A percentile compares a stretch with the other conserved stretches of the same genome.
phyloP scores from a whole-genome alignment of 2,797 vertebrate species.

The Harpagifer antarcticus region DNA sequence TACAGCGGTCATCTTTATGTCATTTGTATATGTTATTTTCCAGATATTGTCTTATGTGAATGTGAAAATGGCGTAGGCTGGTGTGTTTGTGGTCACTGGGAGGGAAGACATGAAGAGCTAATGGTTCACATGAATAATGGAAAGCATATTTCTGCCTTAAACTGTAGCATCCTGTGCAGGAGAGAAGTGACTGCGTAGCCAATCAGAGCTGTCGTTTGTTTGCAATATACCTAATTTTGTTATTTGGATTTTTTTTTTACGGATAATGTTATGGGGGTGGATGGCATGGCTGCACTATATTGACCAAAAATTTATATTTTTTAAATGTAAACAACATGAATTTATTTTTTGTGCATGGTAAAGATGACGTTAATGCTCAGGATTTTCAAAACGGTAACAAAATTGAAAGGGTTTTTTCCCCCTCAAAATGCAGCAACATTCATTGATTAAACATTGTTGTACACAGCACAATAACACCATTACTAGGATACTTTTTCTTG shows the following conservation, averaged over 20 bases:
- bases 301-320: constrained; percentile 70
- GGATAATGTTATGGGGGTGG: constrained; percentile 6
- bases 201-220: constrained; percentile 44
- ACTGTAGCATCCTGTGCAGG: constrained; percentile 56
- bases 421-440: not conserved
- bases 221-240: constrained; percentile 21
- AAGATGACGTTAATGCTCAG: constrained; percentile 49
- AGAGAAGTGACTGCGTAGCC: constrained; percentile 26
- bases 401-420: not conserved
- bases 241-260: constrained; percentile 12
- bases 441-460: constrained; percentile 7
- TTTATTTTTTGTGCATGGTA: constrained; percentile 34
- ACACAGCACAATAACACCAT: constrained; percentile 5
- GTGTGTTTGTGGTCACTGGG: constrained; percentile 35
- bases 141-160: constrained; percentile 69
- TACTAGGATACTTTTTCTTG: not conserved
- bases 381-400: constrained; percentile 25
- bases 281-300: constrained; percentile 32
- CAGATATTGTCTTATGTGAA: constrained; percentile 42
- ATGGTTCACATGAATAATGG: constrained; percentile 30
- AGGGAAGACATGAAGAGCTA: constrained; percentile 12
- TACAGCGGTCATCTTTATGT: constrained; percentile 18
- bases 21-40: constrained; percentile 41
- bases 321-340: constrained; percentile 35
- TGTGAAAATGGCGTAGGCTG: constrained; percentile 34